A percentile compares a stretch with the other conserved stretches of the same genome.
Evolutionary conservation across 2,888 invertebrate genomes (phyloP).

Genomic region (Prosapia bicincta): DNA sequence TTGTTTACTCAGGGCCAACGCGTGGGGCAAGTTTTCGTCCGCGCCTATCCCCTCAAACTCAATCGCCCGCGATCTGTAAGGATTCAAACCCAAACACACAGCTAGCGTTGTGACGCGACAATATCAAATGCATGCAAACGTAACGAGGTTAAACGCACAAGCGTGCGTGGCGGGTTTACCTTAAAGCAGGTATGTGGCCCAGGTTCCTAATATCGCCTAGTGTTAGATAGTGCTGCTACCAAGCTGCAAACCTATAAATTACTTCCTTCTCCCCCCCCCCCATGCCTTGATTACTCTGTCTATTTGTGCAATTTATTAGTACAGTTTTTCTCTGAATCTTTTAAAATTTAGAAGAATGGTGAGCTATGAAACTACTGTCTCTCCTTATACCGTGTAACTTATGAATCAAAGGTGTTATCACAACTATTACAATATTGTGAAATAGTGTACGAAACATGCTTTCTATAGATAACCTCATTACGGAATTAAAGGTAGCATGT

Average conservation of each 20-base stretch:
- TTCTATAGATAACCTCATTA: neutral
- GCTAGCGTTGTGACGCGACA: too few species aligned
- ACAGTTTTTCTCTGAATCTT: neutral
- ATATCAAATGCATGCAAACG: too few species aligned
- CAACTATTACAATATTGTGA: too few species aligned
- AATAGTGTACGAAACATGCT: neutral
- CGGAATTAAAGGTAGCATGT: neutral
- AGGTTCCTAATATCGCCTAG: neutral
- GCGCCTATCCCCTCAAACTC: too few species aligned
- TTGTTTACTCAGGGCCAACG: too few species aligned
- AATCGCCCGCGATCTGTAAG: too few species aligned
- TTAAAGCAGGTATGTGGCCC: too few species aligned
- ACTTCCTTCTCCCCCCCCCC: neutral
- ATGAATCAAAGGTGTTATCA: too few species aligned
- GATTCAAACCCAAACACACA: too few species aligned
- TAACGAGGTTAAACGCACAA: too few species aligned
- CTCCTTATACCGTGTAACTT: neutral
- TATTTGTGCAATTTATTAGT: neutral
- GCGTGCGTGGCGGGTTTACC: too few species aligned
- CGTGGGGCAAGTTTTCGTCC: too few species aligned
- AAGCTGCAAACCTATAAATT: neutral
- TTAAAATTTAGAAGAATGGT: neutral
- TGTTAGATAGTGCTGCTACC: neutral
- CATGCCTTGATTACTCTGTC: neutral
- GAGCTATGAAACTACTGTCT: neutral